Evolutionary conservation across 2,113 vertebrate species (phyloP).

Genomic region (Mus spicilegus): DNA sequence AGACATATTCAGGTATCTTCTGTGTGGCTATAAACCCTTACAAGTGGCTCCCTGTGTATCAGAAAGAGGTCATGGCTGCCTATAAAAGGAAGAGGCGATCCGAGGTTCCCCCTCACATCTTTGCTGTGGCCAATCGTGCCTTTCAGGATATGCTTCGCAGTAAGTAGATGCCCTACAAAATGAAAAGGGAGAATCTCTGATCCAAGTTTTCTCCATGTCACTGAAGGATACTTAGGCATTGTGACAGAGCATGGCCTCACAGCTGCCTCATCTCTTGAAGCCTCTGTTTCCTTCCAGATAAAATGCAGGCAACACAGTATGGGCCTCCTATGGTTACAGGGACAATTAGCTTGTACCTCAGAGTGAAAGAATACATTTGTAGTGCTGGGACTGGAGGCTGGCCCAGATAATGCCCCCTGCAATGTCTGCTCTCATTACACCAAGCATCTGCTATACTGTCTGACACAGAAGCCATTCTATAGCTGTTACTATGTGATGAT

Average conservation of each 20-base stretch:
- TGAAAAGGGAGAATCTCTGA: slow-evolving; percentile 46
- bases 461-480: slow-evolving; percentile 42
- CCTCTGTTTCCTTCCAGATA: slow-evolving; percentile 40
- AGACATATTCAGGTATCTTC: slow-evolving; percentile 94
- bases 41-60: slow-evolving; percentile 93
- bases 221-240: not conserved
- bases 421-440: slow-evolving; percentile 28
- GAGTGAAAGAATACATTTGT: slow-evolving; percentile 45
- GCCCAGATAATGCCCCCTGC: slow-evolving; percentile 19
- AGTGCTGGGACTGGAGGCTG: not conserved
- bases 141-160: slow-evolving; percentile 92
- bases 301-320: slow-evolving; percentile 29
- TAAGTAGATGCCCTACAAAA: slow-evolving; percentile 84
- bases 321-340: slow-evolving; percentile 17
- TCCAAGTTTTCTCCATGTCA: not conserved
- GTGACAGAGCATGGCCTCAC: slow-evolving; percentile 49
- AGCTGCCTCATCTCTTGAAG: slow-evolving; percentile 37
- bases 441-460: not conserved
- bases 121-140: slow-evolving; percentile 90
- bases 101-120: slow-evolving; percentile 93
- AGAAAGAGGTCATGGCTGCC: slow-evolving; percentile 85
- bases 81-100: slow-evolving; percentile 91
- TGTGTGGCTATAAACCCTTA: slow-evolving; percentile 94
- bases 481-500: slow-evolving; percentile 22
- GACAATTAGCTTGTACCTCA: slow-evolving; percentile 48